These are phyloP conservation scores for Pheosia tremula DNA, from an alignment of 2,888 invertebrate species.

Conservation along the genomic window DNA sequence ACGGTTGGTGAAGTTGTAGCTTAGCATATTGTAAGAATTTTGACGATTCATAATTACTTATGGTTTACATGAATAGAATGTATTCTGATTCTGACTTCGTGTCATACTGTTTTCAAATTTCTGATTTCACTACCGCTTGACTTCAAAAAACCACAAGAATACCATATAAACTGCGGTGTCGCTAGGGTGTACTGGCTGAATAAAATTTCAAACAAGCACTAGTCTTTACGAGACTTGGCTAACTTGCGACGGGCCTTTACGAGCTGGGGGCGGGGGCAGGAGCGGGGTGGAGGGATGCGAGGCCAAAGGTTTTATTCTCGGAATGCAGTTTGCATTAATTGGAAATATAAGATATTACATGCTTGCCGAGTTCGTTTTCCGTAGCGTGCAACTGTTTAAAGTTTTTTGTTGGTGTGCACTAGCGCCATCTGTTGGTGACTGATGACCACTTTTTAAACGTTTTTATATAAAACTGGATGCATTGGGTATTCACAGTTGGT, in stretches of 20 bases:
- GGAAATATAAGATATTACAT: constrained; percentile 5
- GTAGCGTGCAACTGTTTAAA: background rate
- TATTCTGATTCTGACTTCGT: too few species aligned
- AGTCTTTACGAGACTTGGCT: constrained; percentile 18
- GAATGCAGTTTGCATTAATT: constrained; percentile 8
- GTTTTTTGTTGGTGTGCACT: background rate
- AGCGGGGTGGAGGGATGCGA: background rate
- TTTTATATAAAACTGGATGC: too few species aligned
- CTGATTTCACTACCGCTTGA: background rate
- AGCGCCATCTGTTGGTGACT: background rate
- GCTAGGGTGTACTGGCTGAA: constrained; percentile 7
- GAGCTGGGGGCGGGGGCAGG: background rate
- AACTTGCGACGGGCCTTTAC: constrained; percentile 8
- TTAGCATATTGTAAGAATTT: too few species aligned
- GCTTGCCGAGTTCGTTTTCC: background rate
- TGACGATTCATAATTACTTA: too few species aligned
- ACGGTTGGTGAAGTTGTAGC: too few species aligned
- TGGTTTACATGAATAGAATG: too few species aligned
- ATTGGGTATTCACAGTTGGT: too few species aligned
- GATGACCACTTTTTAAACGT: too few species aligned
- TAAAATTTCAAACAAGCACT: constrained; percentile 21
- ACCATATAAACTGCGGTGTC: constrained; percentile 1
- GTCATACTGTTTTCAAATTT: too few species aligned
- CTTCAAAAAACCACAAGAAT: background rate
- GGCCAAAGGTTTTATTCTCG: background rate